Percentiles rank a stretch among this genome's conserved stretches.
Evolutionary conservation across 2,797 vertebrate species (phyloP).

Genomic region (Malurus splendens): DNA sequence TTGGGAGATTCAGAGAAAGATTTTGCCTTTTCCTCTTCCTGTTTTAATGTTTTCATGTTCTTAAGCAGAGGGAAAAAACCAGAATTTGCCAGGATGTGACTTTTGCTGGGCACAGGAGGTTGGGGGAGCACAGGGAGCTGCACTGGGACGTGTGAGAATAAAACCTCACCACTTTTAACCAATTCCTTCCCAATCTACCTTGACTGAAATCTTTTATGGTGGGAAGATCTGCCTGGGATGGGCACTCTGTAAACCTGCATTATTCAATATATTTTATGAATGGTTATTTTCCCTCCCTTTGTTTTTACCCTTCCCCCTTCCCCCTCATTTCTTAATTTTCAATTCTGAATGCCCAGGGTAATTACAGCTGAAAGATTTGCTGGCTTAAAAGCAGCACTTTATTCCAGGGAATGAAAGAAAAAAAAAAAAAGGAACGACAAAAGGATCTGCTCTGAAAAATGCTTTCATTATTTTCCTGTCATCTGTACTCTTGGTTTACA

Average conservation of each 20-base stretch:
- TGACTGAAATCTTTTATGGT: background rate
- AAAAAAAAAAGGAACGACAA: background rate
- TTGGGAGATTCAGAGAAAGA: background rate
- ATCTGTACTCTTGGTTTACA: background rate
- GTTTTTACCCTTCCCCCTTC: background rate
- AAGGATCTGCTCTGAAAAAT: conserved; percentile 1
- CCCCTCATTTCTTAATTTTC: background rate
- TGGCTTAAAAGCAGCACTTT: conserved; percentile 17
- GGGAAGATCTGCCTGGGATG: background rate
- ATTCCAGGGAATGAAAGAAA: background rate
- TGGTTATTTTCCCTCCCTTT: background rate
- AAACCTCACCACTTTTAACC: background rate
- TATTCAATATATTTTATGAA: background rate
- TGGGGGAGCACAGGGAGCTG: too few species aligned
- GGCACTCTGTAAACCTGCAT: background rate
- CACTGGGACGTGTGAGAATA: background rate
- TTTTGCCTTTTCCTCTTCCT: background rate
- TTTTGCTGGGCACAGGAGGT: rapidly evolving
- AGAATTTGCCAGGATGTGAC: background rate
- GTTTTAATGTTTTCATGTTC: background rate
- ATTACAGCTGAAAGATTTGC: background rate
- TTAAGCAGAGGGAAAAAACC: background rate
- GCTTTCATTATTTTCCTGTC: conserved; percentile 15
- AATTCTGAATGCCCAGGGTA: background rate
- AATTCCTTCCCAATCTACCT: background rate